These are phyloP conservation scores for Bombylius major DNA, from an alignment of 2,888 invertebrate species.

Conservation along the genomic window DNA sequence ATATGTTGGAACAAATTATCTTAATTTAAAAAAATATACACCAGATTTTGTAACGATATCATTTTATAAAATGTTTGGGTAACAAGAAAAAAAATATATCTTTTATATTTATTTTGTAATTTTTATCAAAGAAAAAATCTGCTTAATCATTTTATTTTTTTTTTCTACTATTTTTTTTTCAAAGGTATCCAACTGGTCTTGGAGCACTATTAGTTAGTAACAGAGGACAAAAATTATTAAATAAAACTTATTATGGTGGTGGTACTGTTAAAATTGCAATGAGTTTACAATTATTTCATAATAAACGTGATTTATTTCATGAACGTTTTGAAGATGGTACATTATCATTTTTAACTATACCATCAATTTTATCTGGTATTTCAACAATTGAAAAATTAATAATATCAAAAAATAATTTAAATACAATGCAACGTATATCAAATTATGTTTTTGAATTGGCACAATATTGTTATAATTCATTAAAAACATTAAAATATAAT, in stretches of 20 bases:
- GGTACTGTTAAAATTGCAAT: constrained; percentile 83
- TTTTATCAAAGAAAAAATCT: too few species aligned
- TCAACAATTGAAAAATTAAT: constrained; percentile 53
- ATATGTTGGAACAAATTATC: constrained; percentile 59
- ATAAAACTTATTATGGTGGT: constrained; percentile 76
- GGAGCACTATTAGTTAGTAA: constrained; percentile 70
- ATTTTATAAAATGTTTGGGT: constrained; percentile 90
- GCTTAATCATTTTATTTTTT: neutral
- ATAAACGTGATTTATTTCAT: constrained; percentile 51
- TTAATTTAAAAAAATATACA: constrained; percentile 56
- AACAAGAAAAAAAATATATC: constrained; percentile 3
- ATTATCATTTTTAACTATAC: constrained; percentile 70
- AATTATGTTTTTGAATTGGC: constrained; percentile 65
- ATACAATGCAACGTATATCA: constrained; percentile 51
- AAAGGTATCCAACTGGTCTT: constrained; percentile 76
- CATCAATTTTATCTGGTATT: constrained; percentile 72
- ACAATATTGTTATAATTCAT: constrained; percentile 52
- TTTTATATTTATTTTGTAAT: neutral
- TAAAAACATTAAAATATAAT: constrained; percentile 51
- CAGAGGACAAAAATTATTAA: constrained; percentile 31
- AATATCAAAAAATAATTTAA: constrained; percentile 31
- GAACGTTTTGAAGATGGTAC: constrained; percentile 95
- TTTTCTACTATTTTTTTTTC: neutral
- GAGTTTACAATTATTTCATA: constrained; percentile 56
- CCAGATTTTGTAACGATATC: constrained; percentile 88